Base-by-base conservation (phyloP, 2,797 vertebrate species). In the Dendrocincla fuliginosa region DNA sequence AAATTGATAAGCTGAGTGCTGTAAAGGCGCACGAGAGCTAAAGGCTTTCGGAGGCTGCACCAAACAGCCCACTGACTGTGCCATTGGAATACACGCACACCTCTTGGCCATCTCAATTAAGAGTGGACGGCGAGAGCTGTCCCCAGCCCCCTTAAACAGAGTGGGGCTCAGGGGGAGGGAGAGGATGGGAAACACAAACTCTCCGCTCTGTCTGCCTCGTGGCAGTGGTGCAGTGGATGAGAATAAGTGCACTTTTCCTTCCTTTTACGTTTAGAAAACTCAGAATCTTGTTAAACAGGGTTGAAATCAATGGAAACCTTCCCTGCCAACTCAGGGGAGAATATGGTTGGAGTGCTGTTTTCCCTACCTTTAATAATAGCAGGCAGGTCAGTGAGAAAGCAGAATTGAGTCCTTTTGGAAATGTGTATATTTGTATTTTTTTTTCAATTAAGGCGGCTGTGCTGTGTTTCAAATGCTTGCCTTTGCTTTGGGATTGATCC, bases 1-100 rank as follows among this genome's bases (percentile, higher is more conserved):
- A 98, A 98, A 98, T 98, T 98, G 98, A 98, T 98, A 98, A 98
- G 97, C 97, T 90, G 96, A 96, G 96, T 93, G 97, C 97, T 97
- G 96, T 97, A 96, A 96, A 93, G 68, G 91, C 17, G 17, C 92
- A 85, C 15, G 13, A 93, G 95, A 92, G 89, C 96, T 86, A 86
- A 86, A 91, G 95, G 94, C 97, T 95, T 97, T 86, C 93, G 96
- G 97, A 95, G 69, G 76, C 87, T 64, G 92, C 86, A 78, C 37
- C 89, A 85, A 91, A 56, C 78, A 52, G 73, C 71, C 74, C 70
- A 73, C 69, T 37, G 90, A 65, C 70, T 73, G 49, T 52, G 81
- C 71, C 74, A 44, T 16, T 11, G 79, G 76, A 93, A 20, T 90
- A 70, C 0, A 0, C 2, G 16, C n/a, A 15, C 68, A 76, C 87